phyloP scores from a whole-genome alignment of 2,113 vertebrate species.

The Hippolais icterina region DNA sequence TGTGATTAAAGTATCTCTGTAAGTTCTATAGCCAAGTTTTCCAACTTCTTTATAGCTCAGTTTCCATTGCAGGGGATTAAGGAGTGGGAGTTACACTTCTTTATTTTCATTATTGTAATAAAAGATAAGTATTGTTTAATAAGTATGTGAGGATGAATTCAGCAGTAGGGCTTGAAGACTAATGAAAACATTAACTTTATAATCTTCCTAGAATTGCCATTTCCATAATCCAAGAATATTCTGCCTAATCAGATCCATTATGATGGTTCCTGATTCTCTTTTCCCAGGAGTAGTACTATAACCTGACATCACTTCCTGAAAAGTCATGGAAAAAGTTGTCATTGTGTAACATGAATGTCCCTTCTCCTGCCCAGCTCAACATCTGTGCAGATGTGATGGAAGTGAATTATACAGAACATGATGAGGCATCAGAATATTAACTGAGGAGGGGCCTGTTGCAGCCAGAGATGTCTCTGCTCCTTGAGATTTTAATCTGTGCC shows the following conservation, averaged over 20 bases:
- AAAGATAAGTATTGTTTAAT: neutral
- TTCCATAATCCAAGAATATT: neutral
- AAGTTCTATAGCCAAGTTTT: neutral
- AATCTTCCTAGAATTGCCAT: neutral
- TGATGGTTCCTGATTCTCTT: neutral
- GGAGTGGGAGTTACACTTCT: neutral
- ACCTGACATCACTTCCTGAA: neutral
- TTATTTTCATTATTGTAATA: conserved; percentile 18
- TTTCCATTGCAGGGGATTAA: neutral
- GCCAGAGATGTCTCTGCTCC: neutral
- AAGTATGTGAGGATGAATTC: conserved; percentile 12
- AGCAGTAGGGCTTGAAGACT: neutral
- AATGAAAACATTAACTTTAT: conserved; percentile 1
- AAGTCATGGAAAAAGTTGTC: neutral
- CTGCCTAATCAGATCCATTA: neutral
- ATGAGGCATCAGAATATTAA: neutral
- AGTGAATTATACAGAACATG: neutral
- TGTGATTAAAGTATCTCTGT: neutral
- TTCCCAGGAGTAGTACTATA: neutral
- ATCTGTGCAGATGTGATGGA: neutral
- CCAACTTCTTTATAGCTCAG: neutral
- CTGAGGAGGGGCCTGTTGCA: neutral
- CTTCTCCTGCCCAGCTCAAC: neutral
- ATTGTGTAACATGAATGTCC: neutral
- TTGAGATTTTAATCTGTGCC: neutral